phyloP scores from a whole-genome alignment of 1,140 invertebrate genomes.

The Lethrus apterus region DNA sequence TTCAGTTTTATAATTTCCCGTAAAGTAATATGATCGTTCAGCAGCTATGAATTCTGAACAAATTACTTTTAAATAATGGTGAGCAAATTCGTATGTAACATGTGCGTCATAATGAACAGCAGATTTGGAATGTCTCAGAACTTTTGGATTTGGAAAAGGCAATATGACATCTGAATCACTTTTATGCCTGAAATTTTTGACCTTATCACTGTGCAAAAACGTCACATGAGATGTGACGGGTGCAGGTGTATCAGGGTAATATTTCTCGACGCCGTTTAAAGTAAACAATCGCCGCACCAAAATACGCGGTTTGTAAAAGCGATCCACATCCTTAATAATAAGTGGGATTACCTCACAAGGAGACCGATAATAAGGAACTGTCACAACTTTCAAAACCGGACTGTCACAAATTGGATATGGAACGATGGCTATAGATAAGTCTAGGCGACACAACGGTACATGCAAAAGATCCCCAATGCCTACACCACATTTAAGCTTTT shows the following conservation, averaged over 20 bases:
- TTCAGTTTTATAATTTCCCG: no score
- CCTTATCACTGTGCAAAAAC: slow-evolving; percentile 1
- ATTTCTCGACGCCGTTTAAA: slow-evolving; percentile 7
- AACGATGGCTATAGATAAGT: not conserved
- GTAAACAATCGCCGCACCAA: slow-evolving; percentile 8
- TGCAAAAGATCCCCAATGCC: slow-evolving; percentile 3
- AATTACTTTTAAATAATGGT: no score
- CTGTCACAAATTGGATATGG: not conserved
- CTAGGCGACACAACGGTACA: not conserved
- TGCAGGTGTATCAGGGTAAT: slow-evolving; percentile 1
- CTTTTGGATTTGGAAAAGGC: no score
- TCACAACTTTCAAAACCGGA: slow-evolving; percentile 1
- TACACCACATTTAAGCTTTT: slow-evolving; percentile 10
- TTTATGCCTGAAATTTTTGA: no score
- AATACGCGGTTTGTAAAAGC: slow-evolving; percentile 11
- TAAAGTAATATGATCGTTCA: no score
- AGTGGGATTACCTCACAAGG: slow-evolving; percentile 6
- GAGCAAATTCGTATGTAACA: slow-evolving; percentile 1
- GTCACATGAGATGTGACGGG: not conserved
- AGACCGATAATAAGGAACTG: not conserved
- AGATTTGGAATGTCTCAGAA: not conserved
- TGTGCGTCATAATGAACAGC: not conserved
- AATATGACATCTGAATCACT: no score
- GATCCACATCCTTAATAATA: slow-evolving; percentile 7
- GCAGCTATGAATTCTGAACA: no score